Base-by-base conservation (phyloP, 2,113 vertebrate genomes). In the Urocolius indicus region DNA sequence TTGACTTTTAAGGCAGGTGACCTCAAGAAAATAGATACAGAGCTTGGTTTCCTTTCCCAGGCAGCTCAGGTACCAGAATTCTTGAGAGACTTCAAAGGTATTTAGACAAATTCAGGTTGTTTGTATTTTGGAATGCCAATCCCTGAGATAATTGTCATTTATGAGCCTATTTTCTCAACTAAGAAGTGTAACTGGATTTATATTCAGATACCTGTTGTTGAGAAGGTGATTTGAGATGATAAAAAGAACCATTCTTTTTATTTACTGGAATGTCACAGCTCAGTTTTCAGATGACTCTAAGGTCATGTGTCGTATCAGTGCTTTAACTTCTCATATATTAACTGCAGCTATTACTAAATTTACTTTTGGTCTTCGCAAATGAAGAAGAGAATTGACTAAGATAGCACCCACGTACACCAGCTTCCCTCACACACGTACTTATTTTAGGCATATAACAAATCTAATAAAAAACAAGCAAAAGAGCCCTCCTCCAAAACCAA, bases 321-420 rank as follows among this genome's bases (percentile, higher is more conserved):
- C 55, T 71, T 80, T 69, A 80, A 38, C 13, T 46, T 88, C 63
- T 36, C 22, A 11, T 24, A 13, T 61, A 32, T 62, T 54, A 73
- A 73, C 22, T 43, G 32, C n/a, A 87, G 15, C 16, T 26, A 38
- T 22, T 13, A 54, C 11, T 61, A 45, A 32, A 80, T 38, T 63
- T 32, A 69, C 30, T 67, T 87, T 49, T 73, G 27, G 2, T 30
- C 24, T 85, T 48, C 62, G 49, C 15, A 48, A 36, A 7, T 9
- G 10, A 74, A 36, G 23, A 73, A 32, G 9, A 61, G 27, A 34
- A 63, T 6, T 69, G 14, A 32, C 3, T 18, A 32, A 61, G 20
- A 29, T 5, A 16, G 9, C 22, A 90, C 20, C 8, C 6, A 38
- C 0, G 7, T 26, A 51, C 10, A 65, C 1, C 1, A 5, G 2